Evolutionary conservation across 2,888 invertebrate genomes (phyloP).

Genomic region (Heliconius erato): DNA sequence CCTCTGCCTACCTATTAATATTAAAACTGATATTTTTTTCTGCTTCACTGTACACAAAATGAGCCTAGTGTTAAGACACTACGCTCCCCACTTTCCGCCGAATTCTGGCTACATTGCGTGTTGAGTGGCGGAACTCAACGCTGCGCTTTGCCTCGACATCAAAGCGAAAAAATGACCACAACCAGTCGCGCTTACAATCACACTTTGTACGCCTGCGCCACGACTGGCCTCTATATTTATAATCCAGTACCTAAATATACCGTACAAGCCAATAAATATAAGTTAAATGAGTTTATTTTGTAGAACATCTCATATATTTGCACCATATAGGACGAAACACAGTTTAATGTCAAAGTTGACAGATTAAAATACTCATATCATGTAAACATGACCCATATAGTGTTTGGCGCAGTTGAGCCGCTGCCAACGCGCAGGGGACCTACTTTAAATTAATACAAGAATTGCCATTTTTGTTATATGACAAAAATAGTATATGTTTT

Average conservation of each 20-base stretch:
- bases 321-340: constrained; percentile 21
- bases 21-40: background rate
- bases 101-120: too few species aligned
- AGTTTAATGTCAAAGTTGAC: constrained; percentile 50
- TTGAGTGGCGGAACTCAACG: background rate
- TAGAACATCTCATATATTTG: constrained; percentile 8
- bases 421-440: constrained; percentile 49
- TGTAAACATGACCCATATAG: constrained; percentile 52
- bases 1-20: too few species aligned
- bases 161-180: too few species aligned
- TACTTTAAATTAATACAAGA: constrained; percentile 40
- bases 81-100: too few species aligned
- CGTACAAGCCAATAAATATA: background rate
- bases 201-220: too few species aligned
- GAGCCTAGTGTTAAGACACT: too few species aligned
- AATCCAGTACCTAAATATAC: background rate
- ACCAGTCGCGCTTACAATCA: too few species aligned
- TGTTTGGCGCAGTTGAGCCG: constrained; percentile 47
- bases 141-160: background rate
- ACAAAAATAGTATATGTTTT: background rate
- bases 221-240: background rate
- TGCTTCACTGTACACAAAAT: too few species aligned
- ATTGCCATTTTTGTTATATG: constrained; percentile 23
- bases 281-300: background rate
- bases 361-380: constrained; percentile 48